Conservation (phyloP, 2,113 vertebrate genomes). For the Zosterops lateralis region DNA sequence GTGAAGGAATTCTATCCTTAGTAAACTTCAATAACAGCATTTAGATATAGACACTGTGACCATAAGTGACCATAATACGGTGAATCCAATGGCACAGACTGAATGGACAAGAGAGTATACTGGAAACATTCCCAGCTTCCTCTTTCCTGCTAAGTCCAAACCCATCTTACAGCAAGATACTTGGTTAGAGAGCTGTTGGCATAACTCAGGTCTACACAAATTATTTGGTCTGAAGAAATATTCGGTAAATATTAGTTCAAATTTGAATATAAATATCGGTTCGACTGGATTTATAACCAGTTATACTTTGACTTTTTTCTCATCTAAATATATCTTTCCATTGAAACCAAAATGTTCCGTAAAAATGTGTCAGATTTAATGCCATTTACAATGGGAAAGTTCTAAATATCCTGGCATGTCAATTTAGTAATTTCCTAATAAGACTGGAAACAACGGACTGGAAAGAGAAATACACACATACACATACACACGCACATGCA, state of each 20-base stretch:
- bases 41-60: not conserved
- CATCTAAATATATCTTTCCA: constrained; percentile 46
- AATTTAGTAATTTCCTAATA: constrained; percentile 43
- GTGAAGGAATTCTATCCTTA: not conserved
- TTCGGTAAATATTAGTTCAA: not conserved
- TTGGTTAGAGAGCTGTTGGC: not conserved
- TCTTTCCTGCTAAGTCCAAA: not conserved
- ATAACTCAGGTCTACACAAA: not conserved
- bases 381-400: constrained; percentile 33
- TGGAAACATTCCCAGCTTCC: not conserved
- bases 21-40: not conserved
- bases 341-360: constrained; percentile 41
- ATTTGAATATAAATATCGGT: not conserved
- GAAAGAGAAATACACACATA: not conserved
- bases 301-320: not conserved
- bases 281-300: not conserved
- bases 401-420: constrained; percentile 44
- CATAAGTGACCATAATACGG: not conserved
- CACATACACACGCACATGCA: not conserved
- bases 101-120: no score
- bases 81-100: not conserved
- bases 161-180: not conserved
- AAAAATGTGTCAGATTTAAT: constrained; percentile 48
- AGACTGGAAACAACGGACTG: constrained; percentile 15
- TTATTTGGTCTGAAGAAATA: not conserved